Evolutionary conservation across 2,113 vertebrate genomes (phyloP).

Genomic region (Cathartes aura): DNA sequence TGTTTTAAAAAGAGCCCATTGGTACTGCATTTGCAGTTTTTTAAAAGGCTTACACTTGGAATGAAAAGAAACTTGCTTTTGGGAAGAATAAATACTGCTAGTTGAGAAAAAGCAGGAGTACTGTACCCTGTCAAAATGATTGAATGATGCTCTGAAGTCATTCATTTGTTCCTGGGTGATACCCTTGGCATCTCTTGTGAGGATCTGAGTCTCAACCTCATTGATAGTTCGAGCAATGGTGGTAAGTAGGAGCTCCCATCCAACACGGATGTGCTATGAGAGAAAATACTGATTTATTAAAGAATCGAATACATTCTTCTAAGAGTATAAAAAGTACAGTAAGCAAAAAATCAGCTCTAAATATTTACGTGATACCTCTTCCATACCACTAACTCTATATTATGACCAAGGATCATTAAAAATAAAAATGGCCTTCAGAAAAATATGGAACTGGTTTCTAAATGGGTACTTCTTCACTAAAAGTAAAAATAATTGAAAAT

Average conservation of each 20-base stretch:
- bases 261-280: slow-evolving; percentile 92
- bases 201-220: slow-evolving; percentile 96
- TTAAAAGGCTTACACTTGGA: background rate
- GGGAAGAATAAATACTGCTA: background rate
- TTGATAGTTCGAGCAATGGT: slow-evolving; percentile 97
- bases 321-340: background rate
- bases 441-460: background rate
- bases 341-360: background rate
- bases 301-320: background rate
- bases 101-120: slow-evolving; percentile 24
- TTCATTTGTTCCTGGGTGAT: slow-evolving; percentile 99
- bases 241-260: slow-evolving; percentile 96
- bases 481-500: slow-evolving; percentile 11
- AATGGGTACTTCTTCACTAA: background rate
- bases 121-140: slow-evolving; percentile 96
- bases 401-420: background rate
- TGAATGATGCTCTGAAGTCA: slow-evolving; percentile 97
- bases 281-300: background rate
- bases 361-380: background rate
- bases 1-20: background rate
- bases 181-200: slow-evolving; percentile 95
- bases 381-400: background rate
- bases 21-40: background rate
- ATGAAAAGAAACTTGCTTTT: background rate
- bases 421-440: background rate